Base-by-base conservation (phyloP, 2,113 vertebrate species). In the Gasterosteus aculeatus region DNA sequence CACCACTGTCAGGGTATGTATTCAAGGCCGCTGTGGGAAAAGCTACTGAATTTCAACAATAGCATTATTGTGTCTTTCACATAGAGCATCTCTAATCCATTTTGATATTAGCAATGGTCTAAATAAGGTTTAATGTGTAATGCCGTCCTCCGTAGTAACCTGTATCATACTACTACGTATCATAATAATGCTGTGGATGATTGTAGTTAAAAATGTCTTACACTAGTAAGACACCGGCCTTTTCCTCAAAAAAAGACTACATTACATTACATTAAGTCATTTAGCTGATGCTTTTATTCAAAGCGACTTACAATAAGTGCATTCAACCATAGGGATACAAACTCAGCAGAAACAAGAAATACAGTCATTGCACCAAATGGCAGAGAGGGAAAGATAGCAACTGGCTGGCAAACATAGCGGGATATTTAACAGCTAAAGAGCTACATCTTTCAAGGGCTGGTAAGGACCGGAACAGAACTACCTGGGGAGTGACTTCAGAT, bases 1-100 rank as follows among this genome's bases (percentile, higher is more conserved):
- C 78, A 99, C 98, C 88, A 99, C 98, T 15, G 98, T 99, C 89
- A 97, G 97, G 97, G 97, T 97, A 88, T 6, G 92, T 91, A 81
- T 79, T 51, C 11, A 77, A 26, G 19, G 2, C 26, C 65, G n/a
- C 12, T 75, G 26, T 47, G 33, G 11, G 33, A 31, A 78, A 58
- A 9, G 19, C 15, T 44, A 49, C 42, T 49, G 6, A 51, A 68
- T 56, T 70, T 44, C 51, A 35, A 31, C 14, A 7, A 38, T 38
- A 38, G 5, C 35, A 60, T 61, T 19, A 38, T 8, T 44, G n/a
- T 46, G 26, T 41, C 15, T 70, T 46, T 75, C 38, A 47, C 4
- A 54, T 29, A 10, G 39, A 47, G 35, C 19, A 26, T 12, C n/a
- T 19, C 19, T 39, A 22, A 35, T 29, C 19, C 3, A 60, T 42